These are phyloP conservation scores for Stratiolaelaps scimitus DNA, from an alignment of 1,140 invertebrate species.

Conservation along the genomic window DNA sequence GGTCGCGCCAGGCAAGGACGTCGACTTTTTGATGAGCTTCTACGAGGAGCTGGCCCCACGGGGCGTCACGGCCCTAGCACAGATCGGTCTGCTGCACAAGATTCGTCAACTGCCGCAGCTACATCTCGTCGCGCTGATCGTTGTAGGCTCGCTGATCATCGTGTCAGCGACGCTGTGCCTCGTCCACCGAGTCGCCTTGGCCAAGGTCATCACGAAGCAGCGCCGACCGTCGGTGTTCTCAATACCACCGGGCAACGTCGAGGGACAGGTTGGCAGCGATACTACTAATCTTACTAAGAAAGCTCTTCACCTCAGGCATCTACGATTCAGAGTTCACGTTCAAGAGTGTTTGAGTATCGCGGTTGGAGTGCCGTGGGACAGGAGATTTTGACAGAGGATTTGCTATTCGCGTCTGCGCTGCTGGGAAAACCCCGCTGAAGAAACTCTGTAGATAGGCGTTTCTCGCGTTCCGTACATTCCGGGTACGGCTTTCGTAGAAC, in stretches of 20 bases:
- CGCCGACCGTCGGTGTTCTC: conserved; percentile 15
- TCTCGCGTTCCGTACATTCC: no score
- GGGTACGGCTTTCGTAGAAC: no score
- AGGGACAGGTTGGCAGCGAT: conserved; percentile 1
- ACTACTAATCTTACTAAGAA: background rate
- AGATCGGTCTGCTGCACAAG: conserved; percentile 23
- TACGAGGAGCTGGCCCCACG: conserved; percentile 22
- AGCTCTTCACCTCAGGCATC: background rate
- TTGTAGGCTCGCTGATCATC: conserved; percentile 5
- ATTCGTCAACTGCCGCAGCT: conserved; percentile 14
- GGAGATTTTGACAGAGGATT: no score
- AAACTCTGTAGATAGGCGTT: no score
- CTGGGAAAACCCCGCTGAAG: no score
- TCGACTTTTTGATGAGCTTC: conserved; percentile 24
- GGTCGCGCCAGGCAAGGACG: background rate
- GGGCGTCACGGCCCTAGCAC: conserved; percentile 4
- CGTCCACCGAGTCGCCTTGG: conserved; percentile 16
- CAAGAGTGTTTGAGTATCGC: background rate
- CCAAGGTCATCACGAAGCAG: conserved; percentile 15
- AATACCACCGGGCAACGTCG: conserved; percentile 2
- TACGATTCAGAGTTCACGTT: background rate
- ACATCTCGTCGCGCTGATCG: conserved; percentile 17
- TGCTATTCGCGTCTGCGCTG: no score
- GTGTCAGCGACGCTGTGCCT: conserved; percentile 16
- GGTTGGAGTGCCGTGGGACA: no score